Evolutionary conservation across 1,140 invertebrate genomes (phyloP).

Genomic region (Parasteatoda tepidariorum): DNA sequence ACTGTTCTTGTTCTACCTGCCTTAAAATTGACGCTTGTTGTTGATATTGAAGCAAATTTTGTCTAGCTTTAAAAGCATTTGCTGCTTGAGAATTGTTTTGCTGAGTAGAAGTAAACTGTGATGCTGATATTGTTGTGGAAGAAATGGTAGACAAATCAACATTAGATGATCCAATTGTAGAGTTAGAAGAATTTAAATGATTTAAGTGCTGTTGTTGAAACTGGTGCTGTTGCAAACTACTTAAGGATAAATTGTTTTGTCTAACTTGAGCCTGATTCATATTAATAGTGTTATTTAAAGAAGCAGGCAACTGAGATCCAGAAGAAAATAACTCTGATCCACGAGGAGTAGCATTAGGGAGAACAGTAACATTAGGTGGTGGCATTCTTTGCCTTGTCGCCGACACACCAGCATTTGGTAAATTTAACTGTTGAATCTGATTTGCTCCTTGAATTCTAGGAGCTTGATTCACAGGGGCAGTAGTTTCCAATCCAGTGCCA

Average conservation of each 20-base stretch:
- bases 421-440: constrained; percentile 26
- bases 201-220: constrained; percentile 34
- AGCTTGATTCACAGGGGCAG: constrained; percentile 29
- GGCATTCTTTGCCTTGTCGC: constrained; percentile 45
- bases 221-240: constrained; percentile 26
- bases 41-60: constrained; percentile 8
- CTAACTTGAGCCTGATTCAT: constrained; percentile 29
- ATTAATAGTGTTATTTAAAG: constrained; percentile 36
- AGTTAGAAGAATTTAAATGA: constrained; percentile 25
- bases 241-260: constrained; percentile 36
- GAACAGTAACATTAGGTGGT: constrained; percentile 54
- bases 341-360: constrained; percentile 20
- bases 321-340: constrained; percentile 47
- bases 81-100: constrained; percentile 39
- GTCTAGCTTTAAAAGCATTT: constrained; percentile 54
- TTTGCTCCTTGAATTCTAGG: constrained; percentile 30
- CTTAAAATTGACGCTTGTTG: constrained; percentile 31
- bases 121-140: constrained; percentile 8
- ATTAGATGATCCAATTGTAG: constrained; percentile 18
- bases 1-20: constrained; percentile 18
- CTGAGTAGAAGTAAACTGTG: constrained; percentile 38
- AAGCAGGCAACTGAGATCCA: constrained; percentile 33
- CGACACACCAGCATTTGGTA: constrained; percentile 8
- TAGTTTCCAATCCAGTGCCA: constrained; percentile 66
- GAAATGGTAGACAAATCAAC: constrained; percentile 27